Evolutionary conservation across 2,888 invertebrate genomes (phyloP), one percentile per base, ranked within the genome.

Genomic region (Lathronympha strigana): DNA sequence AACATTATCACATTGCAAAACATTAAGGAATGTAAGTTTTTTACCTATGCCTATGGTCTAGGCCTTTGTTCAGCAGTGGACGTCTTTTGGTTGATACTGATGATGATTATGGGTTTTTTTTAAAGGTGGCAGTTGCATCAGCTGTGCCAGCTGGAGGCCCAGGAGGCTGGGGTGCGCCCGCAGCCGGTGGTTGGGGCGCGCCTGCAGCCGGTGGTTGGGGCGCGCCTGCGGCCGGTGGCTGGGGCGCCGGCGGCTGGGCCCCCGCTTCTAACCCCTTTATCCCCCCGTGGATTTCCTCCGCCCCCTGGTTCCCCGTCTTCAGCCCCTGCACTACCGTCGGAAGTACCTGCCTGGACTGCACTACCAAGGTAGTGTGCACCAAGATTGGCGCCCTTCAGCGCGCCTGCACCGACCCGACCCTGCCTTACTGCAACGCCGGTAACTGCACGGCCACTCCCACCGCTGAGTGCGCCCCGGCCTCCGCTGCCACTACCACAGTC

Each of bases 341-440:
- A 4, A 73, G 80, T 15, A 62, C 80, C 8, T 91, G 91, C 71
- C 1, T 77, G 0, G 87, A 91, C 71, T 91, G 91, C 68, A 82
- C 70, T 15, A 91, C 90, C 0, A 90, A 78, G 67, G 49, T 81
- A 1, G 80, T 88, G 11, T 91, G 92, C 78, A 90, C 90, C 0
- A 88, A 88, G 69, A 68, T 90, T 21, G 90, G 92, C 3, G 87
- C 84, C 2, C 69, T 91, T 0, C 77, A 84, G 60, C 80, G 77
- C 11, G 71, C 84, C 8, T 92, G 92, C 73, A 71, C 76, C 1
- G 92, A 91, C 72, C 90, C 91, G 0, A 78, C 84, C 1, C 70
- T 85, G 17, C 92, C 92, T 0, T 81, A 87, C 75, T 92, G 92
- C 78, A 90, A 90, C 75, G 78, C 86, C 9, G 92, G 92, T n/a